Evolutionary conservation across 2,888 invertebrate species (phyloP).

Genomic region (Lycia hirtaria): DNA sequence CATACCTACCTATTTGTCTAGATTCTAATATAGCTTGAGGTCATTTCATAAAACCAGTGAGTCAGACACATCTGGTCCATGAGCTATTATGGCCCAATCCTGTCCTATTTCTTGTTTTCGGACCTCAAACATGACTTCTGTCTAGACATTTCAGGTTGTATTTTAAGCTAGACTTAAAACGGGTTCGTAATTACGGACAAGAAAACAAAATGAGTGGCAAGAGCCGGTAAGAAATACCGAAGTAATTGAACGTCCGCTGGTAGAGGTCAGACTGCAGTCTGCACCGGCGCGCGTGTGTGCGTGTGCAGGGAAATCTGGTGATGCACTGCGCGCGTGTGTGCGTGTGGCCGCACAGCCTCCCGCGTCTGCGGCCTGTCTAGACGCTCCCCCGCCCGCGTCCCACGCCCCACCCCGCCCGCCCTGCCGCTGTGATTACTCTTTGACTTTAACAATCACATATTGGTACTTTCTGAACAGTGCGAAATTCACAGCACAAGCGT

Average conservation of each 20-base stretch:
- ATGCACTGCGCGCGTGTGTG: slow-evolving; percentile 67
- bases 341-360: slow-evolving; percentile 79
- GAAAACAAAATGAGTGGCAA: slow-evolving; percentile 23
- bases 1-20: too few species aligned
- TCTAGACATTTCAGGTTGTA: slow-evolving; percentile 6
- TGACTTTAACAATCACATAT: slow-evolving; percentile 46
- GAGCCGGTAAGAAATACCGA: slow-evolving; percentile 42
- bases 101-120: background rate
- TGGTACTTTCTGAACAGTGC: too few species aligned
- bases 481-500: too few species aligned
- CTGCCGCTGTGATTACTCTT: slow-evolving; percentile 45
- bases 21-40: slow-evolving; percentile 2
- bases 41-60: background rate
- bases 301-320: slow-evolving; percentile 58
- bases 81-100: background rate
- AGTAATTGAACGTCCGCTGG: slow-evolving; percentile 59
- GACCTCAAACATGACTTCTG: background rate
- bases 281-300: slow-evolving; percentile 47
- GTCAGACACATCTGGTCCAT: background rate
- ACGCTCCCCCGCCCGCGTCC: slow-evolving; percentile 63
- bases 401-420: slow-evolving; percentile 40
- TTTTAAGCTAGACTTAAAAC: background rate
- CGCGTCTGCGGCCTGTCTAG: slow-evolving; percentile 84
- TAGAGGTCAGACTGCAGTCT: slow-evolving; percentile 67
- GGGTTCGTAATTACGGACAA: slow-evolving; percentile 3